Evolutionary conservation across 2,797 vertebrate genomes (phyloP), one percentile per base, ranked within the genome.

Genomic region (Columba guinea): DNA sequence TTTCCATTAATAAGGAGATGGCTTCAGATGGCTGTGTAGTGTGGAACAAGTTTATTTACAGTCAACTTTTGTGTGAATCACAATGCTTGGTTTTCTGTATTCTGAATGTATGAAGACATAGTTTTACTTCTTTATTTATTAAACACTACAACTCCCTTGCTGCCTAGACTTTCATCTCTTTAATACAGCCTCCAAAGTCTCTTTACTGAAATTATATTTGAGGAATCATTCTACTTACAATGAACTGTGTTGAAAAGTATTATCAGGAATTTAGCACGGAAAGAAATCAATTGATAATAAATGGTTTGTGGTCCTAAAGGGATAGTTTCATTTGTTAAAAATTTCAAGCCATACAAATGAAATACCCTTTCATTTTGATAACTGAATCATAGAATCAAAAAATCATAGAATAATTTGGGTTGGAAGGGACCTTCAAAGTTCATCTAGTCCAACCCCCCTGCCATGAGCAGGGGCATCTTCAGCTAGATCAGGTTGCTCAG

Each of bases 221-320:
- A 97, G 91, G 85, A 94, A 94, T 77, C 95, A 94, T 95, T 94
- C 93, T 95, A 48, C 92, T 96, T 90, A 93, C 51, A 97, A 90
- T 95, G 92, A 97, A 92, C 90, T 92, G 46, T 91, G 74, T 90
- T 94, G 88, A 89, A 97, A 97, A 97, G 83, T 94, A 95, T 81
- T 53, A 32, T 94, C 84, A 84, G 93, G 87, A 68, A 71, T 89
- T 97, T 79, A 95, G 52, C 87, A 95, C 30, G 84, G 93, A 97
- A 97, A 96, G 78, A 97, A 97, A 97, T 97, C 94, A 95, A 93
- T 93, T 90, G 74, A 96, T 89, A 41, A 52, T 91, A 97, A 97
- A 96, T 94, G 74, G 78, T 87, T 94, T 96, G 60, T 94, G 76
- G 78, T 96, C 97, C 97, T 96, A 90, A 19, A 96, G 90, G 93